Percentiles rank a stretch among this genome's conserved stretches.
phyloP scores from a whole-genome alignment of 2,113 vertebrate genomes.

The Tyrannus savana region DNA sequence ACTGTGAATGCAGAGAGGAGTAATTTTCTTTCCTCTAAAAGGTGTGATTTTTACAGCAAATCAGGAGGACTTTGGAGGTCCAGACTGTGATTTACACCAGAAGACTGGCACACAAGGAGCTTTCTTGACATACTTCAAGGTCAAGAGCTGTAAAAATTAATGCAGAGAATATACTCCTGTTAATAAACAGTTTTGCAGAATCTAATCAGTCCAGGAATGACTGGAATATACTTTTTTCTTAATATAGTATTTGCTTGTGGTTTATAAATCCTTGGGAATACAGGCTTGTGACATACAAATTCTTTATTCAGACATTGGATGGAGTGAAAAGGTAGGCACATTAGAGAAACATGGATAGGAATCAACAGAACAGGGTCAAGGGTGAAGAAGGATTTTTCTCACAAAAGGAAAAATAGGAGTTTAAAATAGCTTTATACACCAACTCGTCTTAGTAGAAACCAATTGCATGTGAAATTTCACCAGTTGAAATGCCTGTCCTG shows the following conservation, averaged over 20 bases:
- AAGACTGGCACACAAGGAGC: not conserved
- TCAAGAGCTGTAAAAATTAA: slow-evolving; percentile 26
- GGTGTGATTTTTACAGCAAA: slow-evolving; percentile 62
- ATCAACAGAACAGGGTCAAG: not conserved
- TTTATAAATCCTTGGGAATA: not conserved
- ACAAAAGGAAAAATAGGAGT: not conserved
- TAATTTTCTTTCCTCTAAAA: not conserved
- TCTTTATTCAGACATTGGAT: not conserved
- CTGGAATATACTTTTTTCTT: not conserved
- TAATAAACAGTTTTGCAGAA: not conserved
- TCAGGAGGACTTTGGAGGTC: slow-evolving; percentile 38
- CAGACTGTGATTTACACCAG: not conserved
- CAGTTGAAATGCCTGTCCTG: not conserved
- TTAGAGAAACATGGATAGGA: not conserved
- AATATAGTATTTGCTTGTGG: not conserved
- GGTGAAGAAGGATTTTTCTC: not conserved
- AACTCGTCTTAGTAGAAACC: not conserved
- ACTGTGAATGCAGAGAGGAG: slow-evolving; percentile 3
- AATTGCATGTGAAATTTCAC: not conserved
- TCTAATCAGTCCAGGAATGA: not conserved
- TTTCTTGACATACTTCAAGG: not conserved
- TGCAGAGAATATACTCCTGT: not conserved
- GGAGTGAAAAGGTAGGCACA: not conserved
- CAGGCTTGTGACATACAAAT: not conserved
- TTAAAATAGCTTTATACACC: not conserved